phyloP scores from a whole-genome alignment of 2,888 invertebrate genomes.

The Cactoblastis cactorum region DNA sequence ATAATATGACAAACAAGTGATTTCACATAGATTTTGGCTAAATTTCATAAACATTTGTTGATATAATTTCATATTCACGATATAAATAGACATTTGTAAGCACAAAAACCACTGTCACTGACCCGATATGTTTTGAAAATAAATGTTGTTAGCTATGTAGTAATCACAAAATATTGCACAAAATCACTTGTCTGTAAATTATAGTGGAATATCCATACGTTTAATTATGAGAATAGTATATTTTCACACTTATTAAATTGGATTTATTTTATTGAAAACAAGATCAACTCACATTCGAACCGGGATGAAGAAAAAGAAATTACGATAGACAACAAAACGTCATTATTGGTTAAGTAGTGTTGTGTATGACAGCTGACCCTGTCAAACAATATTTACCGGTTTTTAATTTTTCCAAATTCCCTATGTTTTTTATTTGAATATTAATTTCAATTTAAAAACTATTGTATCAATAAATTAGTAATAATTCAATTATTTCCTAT shows the following conservation, averaged over 20 bases:
- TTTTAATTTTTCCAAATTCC: neutral
- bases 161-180: conserved; percentile 45
- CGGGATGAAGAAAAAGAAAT: conserved; percentile 73
- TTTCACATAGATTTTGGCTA: conserved; percentile 12
- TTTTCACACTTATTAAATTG: conserved; percentile 45
- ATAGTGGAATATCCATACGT: conserved; percentile 34
- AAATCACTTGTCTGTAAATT: conserved; percentile 46
- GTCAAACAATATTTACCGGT: neutral
- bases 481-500: no score
- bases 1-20: conserved; percentile 39
- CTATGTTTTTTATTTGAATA: neutral
- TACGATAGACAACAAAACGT: conserved; percentile 29
- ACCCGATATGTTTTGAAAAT: conserved; percentile 48
- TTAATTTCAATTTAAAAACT: no score
- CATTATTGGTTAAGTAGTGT: neutral
- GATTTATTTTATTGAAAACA: conserved; percentile 62
- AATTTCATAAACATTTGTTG: neutral
- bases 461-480: no score
- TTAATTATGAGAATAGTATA: conserved; percentile 30
- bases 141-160: conserved; percentile 23
- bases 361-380: neutral
- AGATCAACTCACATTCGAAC: conserved; percentile 72
- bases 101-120: conserved; percentile 42
- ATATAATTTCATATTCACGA: neutral
- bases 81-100: conserved; percentile 14